Percentiles rank a stretch among this genome's conserved stretches.
Conservation (phyloP, 2,113 vertebrate species). For the Trichomycterus rosablanca region DNA sequence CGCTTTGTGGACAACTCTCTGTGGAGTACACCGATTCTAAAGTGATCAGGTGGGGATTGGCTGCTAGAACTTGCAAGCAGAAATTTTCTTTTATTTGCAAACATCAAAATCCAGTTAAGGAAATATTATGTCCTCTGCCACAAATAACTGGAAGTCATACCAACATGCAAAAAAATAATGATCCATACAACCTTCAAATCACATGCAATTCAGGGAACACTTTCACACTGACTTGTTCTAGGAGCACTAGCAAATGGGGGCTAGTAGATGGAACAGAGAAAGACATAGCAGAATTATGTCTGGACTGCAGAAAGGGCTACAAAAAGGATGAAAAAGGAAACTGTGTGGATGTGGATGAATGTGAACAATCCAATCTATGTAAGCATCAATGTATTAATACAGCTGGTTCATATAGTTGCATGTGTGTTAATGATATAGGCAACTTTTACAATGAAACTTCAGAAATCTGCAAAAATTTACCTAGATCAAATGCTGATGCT, state of each 20-base stretch:
- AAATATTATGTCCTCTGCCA: background rate
- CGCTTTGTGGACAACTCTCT: constrained; percentile 52
- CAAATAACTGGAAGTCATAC: background rate
- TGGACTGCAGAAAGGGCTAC: constrained; percentile 43
- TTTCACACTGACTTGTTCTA: constrained; percentile 46
- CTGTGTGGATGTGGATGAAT: constrained; percentile 58
- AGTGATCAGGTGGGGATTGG: constrained; percentile 35
- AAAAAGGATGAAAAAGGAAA: constrained; percentile 14
- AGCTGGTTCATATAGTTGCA: constrained; percentile 51
- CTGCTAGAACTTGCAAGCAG: constrained; percentile 13
- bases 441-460: constrained; percentile 4
- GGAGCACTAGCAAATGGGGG: constrained; percentile 39
- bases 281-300: constrained; percentile 41
- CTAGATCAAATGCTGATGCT: background rate
- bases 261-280: background rate
- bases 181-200: constrained; percentile 41
- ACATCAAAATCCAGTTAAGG: background rate
- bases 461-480: constrained; percentile 8
- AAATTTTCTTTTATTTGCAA: constrained; percentile 49
- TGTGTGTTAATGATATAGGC: constrained; percentile 13
- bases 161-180: background rate
- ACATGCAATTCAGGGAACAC: constrained; percentile 42
- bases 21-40: background rate
- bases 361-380: constrained; percentile 38
- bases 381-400: constrained; percentile 48